Percentiles rank a stretch among this genome's conserved stretches.
Conservation (phyloP, 1,140 invertebrate genomes). For the Bombus difficillimus region DNA sequence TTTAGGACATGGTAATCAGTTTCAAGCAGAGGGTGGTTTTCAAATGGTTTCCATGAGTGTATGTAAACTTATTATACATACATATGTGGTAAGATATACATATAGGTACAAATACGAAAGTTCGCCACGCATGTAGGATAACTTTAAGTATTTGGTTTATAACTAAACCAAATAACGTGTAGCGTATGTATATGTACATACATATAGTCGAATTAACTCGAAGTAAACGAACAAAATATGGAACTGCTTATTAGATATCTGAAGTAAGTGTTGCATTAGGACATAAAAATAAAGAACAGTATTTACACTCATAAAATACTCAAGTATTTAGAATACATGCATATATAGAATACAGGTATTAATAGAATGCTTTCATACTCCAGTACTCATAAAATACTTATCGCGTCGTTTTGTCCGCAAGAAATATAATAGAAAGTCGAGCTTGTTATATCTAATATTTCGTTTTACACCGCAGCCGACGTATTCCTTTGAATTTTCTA, state of each 20-base stretch:
- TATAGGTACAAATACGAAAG: not conserved
- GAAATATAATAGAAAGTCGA: not conserved
- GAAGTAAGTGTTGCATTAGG: no score
- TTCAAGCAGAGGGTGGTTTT: not conserved
- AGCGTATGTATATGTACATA: not conserved
- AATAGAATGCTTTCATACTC: no score
- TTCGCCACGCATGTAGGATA: not conserved
- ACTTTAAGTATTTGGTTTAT: not conserved
- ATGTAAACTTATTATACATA: not conserved
- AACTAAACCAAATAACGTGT: not conserved
- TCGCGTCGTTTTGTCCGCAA: not conserved
- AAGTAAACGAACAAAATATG: not conserved
- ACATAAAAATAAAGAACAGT: not conserved
- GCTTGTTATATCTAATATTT: not conserved
- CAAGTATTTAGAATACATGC: no score
- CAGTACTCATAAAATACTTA: not conserved
- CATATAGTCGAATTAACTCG: not conserved
- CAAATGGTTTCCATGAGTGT: not conserved
- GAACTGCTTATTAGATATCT: no score
- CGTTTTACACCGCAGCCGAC: not conserved
- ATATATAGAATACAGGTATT: no score
- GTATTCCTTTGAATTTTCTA: not conserved
- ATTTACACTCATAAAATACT: no score
- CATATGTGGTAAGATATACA: conserved; percentile 3
- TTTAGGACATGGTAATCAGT: conserved; percentile 12